Evolutionary conservation across 2,797 vertebrate species (phyloP).

Genomic region (Bucorvus abyssinicus): DNA sequence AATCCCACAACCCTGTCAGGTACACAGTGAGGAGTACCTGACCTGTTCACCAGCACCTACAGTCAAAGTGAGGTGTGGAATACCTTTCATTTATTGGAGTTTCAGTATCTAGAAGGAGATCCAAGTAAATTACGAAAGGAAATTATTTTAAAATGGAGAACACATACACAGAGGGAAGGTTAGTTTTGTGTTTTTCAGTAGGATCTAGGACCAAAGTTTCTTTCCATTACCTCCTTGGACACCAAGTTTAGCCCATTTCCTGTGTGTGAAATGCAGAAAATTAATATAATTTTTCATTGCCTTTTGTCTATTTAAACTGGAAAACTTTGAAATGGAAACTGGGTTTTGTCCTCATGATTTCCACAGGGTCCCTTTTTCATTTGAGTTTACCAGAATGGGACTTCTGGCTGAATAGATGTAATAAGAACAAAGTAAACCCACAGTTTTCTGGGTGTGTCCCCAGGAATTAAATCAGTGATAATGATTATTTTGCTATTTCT

Average conservation of each 20-base stretch:
- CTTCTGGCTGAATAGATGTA: background rate
- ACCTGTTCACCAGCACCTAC: background rate
- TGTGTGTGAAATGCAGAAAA: background rate
- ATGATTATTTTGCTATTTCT: background rate
- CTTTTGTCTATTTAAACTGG: background rate
- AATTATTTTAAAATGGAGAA: background rate
- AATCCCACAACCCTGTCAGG: background rate
- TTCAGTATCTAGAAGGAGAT: background rate
- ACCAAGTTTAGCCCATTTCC: background rate
- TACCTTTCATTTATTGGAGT: background rate
- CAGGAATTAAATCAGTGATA: background rate
- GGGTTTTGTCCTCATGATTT: background rate
- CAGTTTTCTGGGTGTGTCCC: background rate
- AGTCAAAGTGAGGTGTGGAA: background rate
- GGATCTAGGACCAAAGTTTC: background rate
- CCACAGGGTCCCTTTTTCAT: background rate
- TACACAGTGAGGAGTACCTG: background rate
- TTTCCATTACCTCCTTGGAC: background rate
- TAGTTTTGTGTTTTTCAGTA: background rate
- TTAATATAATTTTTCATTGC: background rate
- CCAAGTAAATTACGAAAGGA: background rate
- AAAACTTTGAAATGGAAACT: background rate
- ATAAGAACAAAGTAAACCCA: accelerated
- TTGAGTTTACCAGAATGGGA: background rate
- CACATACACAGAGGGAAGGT: too few species aligned